Evolutionary conservation across 2,888 invertebrate genomes (phyloP).

Genomic region (Papilio elwesi): DNA sequence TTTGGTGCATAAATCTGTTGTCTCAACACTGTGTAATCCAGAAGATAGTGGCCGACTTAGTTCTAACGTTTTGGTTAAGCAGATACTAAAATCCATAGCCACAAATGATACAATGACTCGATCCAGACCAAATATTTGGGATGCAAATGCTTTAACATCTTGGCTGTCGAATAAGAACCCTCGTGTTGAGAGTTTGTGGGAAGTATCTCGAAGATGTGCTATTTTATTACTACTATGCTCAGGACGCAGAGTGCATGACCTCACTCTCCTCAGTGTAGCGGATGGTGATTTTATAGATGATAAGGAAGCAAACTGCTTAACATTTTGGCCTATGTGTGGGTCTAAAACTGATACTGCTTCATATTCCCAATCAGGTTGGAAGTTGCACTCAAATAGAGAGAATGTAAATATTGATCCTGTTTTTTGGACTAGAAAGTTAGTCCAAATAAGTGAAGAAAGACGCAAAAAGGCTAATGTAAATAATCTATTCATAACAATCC

Average conservation of each 20-base stretch:
- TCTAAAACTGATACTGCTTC: conserved; percentile 30
- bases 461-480: conserved; percentile 3
- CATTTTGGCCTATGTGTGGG: conserved; percentile 36
- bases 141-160: conserved; percentile 29
- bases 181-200: conserved; percentile 27
- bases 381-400: conserved; percentile 6
- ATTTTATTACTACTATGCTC: conserved; percentile 37
- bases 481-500: conserved; percentile 23
- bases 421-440: conserved; percentile 22
- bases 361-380: conserved; percentile 33
- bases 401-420: conserved; percentile 16
- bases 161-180: conserved; percentile 28
- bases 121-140: conserved; percentile 38
- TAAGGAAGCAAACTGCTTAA: background rate
- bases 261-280: conserved; percentile 39
- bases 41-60: conserved; percentile 32
- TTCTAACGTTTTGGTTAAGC: conserved; percentile 40
- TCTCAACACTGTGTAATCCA: conserved; percentile 43
- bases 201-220: conserved; percentile 37
- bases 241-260: conserved; percentile 43
- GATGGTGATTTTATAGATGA: conserved; percentile 38
- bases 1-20: conserved; percentile 43
- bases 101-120: conserved; percentile 25
- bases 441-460: background rate
- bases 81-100: conserved; percentile 41